phyloP scores from a whole-genome alignment of 2,888 invertebrate species.

The Synergus itoensis region DNA sequence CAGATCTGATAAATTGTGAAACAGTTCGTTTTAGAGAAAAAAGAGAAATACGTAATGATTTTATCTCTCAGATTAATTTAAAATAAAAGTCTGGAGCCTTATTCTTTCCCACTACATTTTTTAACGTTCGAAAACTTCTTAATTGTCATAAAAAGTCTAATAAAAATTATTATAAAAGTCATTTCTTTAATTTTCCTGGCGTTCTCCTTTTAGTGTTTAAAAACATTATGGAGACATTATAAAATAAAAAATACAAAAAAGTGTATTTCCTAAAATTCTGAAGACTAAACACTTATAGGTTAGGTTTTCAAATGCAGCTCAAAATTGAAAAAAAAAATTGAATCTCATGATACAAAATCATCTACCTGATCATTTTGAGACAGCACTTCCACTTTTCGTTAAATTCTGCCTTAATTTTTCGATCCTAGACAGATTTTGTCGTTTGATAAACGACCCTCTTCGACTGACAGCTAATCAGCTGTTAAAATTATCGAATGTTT shows the following conservation, averaged over 20 bases:
- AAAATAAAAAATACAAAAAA: neutral
- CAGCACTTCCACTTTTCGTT: neutral
- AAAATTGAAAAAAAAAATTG: neutral
- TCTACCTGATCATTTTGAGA: neutral
- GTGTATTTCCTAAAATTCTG: neutral
- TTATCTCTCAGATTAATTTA: no score
- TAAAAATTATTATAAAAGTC: no score
- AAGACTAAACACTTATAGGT: neutral
- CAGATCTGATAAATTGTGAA: no score
- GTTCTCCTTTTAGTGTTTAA: neutral
- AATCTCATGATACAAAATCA: neutral
- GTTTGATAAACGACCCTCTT: neutral
- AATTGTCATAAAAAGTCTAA: no score
- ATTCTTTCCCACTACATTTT: no score
- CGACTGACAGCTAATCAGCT: neutral
- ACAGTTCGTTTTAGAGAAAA: neutral
- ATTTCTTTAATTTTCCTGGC: neutral
- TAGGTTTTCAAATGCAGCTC: neutral
- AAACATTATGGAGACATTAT: neutral
- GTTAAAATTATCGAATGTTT: neutral
- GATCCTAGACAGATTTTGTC: neutral
- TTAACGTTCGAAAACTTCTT: no score
- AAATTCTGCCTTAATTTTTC: neutral
- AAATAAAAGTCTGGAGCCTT: no score
- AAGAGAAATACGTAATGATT: neutral